Percentiles rank a stretch among this genome's conserved stretches.
phyloP scores from a whole-genome alignment of 1,140 invertebrate species.

The Brachionus sp. region DNA sequence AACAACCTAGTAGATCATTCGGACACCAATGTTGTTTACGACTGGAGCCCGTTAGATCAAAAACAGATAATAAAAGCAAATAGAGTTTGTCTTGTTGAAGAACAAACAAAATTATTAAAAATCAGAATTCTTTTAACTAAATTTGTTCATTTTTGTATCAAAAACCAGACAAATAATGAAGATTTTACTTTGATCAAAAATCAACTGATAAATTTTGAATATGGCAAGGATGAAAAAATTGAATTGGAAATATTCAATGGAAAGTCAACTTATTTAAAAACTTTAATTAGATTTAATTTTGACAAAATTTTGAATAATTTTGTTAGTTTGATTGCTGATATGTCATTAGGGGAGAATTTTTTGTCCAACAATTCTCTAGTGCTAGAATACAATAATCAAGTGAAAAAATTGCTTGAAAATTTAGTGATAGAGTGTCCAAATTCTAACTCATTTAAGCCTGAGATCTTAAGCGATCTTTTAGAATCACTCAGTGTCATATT shows the following conservation, averaged over 20 bases:
- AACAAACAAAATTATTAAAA: background rate
- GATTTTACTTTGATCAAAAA: background rate
- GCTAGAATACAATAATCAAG: background rate
- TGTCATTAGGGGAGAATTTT: background rate
- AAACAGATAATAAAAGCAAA: background rate
- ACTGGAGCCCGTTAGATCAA: background rate
- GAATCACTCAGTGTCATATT: background rate
- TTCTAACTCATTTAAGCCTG: background rate
- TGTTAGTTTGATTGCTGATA: background rate
- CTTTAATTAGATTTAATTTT: background rate
- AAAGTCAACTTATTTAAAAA: background rate
- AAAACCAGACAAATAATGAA: background rate
- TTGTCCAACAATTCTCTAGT: background rate
- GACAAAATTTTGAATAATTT: background rate
- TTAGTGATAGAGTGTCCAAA: background rate
- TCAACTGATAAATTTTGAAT: slow-evolving; percentile 3
- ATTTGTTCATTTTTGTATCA: background rate
- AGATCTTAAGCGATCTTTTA: background rate
- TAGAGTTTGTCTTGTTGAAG: background rate
- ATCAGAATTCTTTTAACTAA: background rate
- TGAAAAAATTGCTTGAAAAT: background rate
- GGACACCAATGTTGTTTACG: slow-evolving; percentile 14
- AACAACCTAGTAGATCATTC: background rate
- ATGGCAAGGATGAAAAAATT: background rate
- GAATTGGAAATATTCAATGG: background rate